Conservation (phyloP, 2,888 invertebrate genomes). For the Drosophila pseudotalamancana region DNA sequence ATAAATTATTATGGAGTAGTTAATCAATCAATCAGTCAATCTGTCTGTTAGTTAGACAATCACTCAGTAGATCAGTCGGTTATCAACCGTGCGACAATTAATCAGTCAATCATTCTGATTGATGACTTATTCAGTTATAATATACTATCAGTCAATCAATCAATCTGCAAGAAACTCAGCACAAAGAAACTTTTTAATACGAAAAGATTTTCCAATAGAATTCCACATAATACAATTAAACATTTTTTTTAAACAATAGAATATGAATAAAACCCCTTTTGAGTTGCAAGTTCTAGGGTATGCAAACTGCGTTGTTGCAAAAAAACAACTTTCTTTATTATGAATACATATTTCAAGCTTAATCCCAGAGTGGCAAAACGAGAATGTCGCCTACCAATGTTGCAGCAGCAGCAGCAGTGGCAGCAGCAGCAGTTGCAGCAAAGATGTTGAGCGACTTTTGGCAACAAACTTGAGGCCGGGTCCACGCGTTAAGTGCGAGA, state of each 20-base stretch:
- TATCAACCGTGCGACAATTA: too few relatives aligned
- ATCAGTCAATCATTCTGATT: not conserved
- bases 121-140: too few relatives aligned
- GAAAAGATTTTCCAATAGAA: too few relatives aligned
- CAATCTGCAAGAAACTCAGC: too few relatives aligned
- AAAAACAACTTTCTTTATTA: slow-evolving; percentile 54
- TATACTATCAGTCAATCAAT: not conserved
- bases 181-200: too few relatives aligned
- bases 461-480: slow-evolving; percentile 42
- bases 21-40: not conserved
- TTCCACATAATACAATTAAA: too few relatives aligned
- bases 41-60: not conserved
- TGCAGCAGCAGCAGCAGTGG: slow-evolving; percentile 42
- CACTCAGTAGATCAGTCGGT: not conserved
- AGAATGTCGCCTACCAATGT: slow-evolving; percentile 66
- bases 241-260: not conserved
- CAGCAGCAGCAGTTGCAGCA: slow-evolving; percentile 35
- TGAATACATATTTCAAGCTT: slow-evolving; percentile 78
- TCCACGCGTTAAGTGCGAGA: slow-evolving; percentile 44
- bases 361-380: slow-evolving; percentile 78
- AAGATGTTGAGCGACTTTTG: slow-evolving; percentile 71
- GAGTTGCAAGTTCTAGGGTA: slow-evolving; percentile 26
- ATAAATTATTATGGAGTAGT: too few relatives aligned
- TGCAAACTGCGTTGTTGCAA: slow-evolving; percentile 13
- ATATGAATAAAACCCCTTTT: not conserved